Base-by-base conservation (phyloP, 2,797 vertebrate genomes). In the Gymnothorax javanicus region DNA sequence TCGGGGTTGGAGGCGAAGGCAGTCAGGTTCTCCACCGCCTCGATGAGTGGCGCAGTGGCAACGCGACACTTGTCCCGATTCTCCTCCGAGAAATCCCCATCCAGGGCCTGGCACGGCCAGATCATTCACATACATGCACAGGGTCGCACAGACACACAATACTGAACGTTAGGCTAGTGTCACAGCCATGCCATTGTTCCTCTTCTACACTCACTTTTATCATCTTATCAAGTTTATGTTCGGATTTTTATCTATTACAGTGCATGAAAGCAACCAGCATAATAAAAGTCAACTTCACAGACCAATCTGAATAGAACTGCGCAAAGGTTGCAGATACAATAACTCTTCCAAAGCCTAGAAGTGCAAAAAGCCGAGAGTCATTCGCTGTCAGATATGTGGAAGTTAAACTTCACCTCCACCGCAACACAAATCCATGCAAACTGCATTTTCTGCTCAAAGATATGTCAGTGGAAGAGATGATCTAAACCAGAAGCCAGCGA, bases 11-110 rank as follows among this genome's bases (percentile, higher is more conserved):
- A 99, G 69, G 98, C 98, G 86, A 99, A 99, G 0, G 98, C 97
- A 0, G 98, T 97, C 89, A 99, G 92, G 91, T 99, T 99, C 92
- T 99, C 99, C 88, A 99, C 98, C 2, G 99, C 99, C 89, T 98
- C 97, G 0, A 99, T 98, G 88, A 99, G 95, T 0, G 99, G 99
- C 0, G 95, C 93, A 0, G 98, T 99, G 20, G 99, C 98, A 73
- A 96, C 93, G 2, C 97, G 96, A 87, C 99, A 99, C 87, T 97
- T 97, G 90, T 95, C 97, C 62, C 98, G 97, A 88, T 99, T 99
- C 89, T 99, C 98, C 62, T 99, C 98, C 0, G 99, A 99, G 94
- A 99, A 99, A 94, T 99, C 98, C 27, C 97, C 98, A 43, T 99
- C 98, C 88, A 98, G 93, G 2, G 97, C 97, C 98, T 99, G 91